Evolutionary conservation across 2,113 vertebrate genomes (phyloP).

Genomic region (Illadopsis cleaveri): DNA sequence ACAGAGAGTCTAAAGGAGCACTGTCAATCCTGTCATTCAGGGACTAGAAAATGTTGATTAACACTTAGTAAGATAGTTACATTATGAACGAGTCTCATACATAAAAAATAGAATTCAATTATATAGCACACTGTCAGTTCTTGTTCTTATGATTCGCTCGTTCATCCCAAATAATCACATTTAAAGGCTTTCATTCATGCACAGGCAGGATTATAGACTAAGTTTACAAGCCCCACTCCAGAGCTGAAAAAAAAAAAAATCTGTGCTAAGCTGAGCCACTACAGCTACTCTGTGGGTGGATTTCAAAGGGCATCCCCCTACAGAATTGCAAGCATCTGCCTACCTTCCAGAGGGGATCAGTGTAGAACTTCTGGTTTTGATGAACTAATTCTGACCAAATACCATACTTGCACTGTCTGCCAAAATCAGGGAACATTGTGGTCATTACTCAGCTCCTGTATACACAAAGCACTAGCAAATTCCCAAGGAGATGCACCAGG

Average conservation of each 20-base stretch:
- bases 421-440: background rate
- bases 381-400: background rate
- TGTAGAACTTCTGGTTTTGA: background rate
- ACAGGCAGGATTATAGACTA: background rate
- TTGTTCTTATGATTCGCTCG: background rate
- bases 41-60: background rate
- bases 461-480: background rate
- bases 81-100: background rate
- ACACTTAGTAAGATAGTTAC: background rate
- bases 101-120: background rate
- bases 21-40: background rate
- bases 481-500: background rate
- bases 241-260: background rate
- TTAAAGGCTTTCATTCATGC: background rate
- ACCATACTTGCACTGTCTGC: background rate
- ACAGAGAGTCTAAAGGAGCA: background rate
- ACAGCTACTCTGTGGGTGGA: background rate
- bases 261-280: background rate
- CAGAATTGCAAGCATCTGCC: background rate
- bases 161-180: background rate
- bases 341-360: background rate
- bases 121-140: background rate
- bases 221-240: background rate
- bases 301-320: background rate
- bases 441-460: background rate